Evolutionary conservation across 2,888 invertebrate species (phyloP), one percentile per base, ranked within the genome.

Genomic region (Synergus laeviventris): DNA sequence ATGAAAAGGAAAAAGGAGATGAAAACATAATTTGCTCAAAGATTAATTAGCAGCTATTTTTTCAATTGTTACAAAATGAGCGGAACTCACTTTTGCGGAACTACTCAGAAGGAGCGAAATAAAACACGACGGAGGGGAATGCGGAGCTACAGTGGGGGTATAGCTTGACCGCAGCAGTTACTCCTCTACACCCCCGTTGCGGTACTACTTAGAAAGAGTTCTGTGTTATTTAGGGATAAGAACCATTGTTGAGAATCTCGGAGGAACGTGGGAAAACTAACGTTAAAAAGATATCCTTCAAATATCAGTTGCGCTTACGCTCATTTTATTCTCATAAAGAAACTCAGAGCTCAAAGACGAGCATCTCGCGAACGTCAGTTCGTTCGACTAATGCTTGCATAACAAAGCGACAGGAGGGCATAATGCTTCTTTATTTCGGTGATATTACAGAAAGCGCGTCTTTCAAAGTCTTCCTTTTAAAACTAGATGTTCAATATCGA

Each of bases 401-500:
- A 24, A 59, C 59, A 59, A 59, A 59, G 24, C 24, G 59, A 59
- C 59, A 42, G 14, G 42, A 42, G 42, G 42, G 42, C 14, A 42
- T 42, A 12, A 59, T 59, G 59, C 59, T 24, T 42, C 59, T 59
- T 59, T 59, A 59, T 59, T 24, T 59, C 59, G 24, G 59, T 59
- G 59, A 59, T 59, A 59, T 59, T 59, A 21, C 59, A 24, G 59
- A 11, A 24, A 59, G 24, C 21, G 14, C 59, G 24, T 59, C 24
- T 59, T 24, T 24, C 24, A 59, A 59, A 24, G 59, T 59, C 24
- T 59, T 59, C 59, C 24, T 59, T 59, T 59, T 24, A 12, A 59
- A 59, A 59, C 5, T 59, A 24, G 59, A 59, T 59, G 5, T 24
- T 59, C 59, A 14, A 18, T 24, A 24, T 24, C 24, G 59, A 59